Base-by-base conservation (phyloP, 2,797 vertebrate species). In the Peromyscus nudipes region DNA sequence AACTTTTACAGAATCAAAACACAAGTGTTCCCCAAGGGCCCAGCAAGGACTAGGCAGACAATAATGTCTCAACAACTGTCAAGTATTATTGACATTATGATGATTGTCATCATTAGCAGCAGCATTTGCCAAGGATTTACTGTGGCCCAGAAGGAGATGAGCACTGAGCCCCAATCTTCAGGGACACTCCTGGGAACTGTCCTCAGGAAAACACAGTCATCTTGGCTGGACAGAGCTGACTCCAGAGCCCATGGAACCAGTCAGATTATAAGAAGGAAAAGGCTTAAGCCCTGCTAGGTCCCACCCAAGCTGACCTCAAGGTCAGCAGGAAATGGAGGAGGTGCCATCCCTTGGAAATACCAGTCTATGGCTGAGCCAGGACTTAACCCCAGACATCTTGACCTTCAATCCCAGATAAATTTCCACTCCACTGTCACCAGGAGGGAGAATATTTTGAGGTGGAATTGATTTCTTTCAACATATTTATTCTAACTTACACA, bases 401-500 rank as follows among this genome's bases (percentile, higher is more conserved):
- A 79, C 86, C 37, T 84, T 40, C 17, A 17, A 34, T 40, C 71
- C 14, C 31, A 60, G 46, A 43, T 16, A 73, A 55, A 77, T 67
- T n/a, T 25, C 64, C 21, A 19, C 17, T 85, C 34, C 4, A 79
- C 34, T 25, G 6, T 77, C 27, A 52, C 11, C 34, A 94, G 77
- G 73, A 94, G 1, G 21, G 60, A 84, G 10, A 94, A 23, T 5
- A 27, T 40, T 96, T 84, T 89, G 55, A 96, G n/a, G 88, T 73
- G 10, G 37, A 83, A 94, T 83, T 90, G 49, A 94, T 93, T 96
- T 29, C 76, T 96, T 95, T 67, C 88, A 71, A 96, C 52, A 96
- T 88, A 90, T 85, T 96, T 62, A 71, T 71, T 37, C n/a, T 10
- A 0, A 31, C 17, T 10, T 73, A 10, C 11, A 23, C 16, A 0